These are phyloP conservation scores for Lepidurus arcticus DNA, from an alignment of 1,140 invertebrate species.

Conservation along the genomic window DNA sequence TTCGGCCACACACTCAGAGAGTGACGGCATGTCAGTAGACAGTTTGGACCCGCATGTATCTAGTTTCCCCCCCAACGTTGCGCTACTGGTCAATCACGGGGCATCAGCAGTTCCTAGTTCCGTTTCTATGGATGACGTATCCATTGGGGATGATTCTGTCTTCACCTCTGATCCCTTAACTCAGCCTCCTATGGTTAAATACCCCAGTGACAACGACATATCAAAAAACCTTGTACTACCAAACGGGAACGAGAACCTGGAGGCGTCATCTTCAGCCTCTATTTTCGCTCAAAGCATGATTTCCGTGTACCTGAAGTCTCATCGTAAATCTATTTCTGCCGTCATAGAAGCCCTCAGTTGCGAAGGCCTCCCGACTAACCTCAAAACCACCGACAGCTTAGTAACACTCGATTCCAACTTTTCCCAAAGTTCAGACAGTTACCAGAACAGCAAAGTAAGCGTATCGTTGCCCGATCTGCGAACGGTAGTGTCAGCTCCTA, in stretches of 20 bases:
- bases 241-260: conserved; percentile 27
- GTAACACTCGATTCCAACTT: not conserved
- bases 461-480: conserved; percentile 17
- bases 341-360: conserved; percentile 40
- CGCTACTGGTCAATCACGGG: not conserved
- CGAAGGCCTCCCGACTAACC: conserved; percentile 10
- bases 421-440: not conserved
- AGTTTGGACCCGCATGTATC: conserved; percentile 45
- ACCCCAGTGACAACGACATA: conserved; percentile 24
- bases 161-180: conserved; percentile 39
- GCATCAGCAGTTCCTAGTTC: conserved; percentile 36
- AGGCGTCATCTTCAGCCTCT: conserved; percentile 32
- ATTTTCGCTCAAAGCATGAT: conserved; percentile 39
- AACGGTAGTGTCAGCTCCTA: too few species aligned
- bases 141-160: conserved; percentile 41
- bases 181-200: conserved; percentile 30
- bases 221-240: not conserved
- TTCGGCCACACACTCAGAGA: conserved; percentile 24
- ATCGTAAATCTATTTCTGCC: conserved; percentile 40
- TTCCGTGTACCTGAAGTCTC: conserved; percentile 39
- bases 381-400: not conserved
- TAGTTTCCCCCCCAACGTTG: not conserved
- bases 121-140: conserved; percentile 40
- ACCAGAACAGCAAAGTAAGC: conserved; percentile 23
- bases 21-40: conserved; percentile 45